Evolutionary conservation across 1,140 invertebrate genomes (phyloP).

Genomic region (Oncopeltus fasciatus): DNA sequence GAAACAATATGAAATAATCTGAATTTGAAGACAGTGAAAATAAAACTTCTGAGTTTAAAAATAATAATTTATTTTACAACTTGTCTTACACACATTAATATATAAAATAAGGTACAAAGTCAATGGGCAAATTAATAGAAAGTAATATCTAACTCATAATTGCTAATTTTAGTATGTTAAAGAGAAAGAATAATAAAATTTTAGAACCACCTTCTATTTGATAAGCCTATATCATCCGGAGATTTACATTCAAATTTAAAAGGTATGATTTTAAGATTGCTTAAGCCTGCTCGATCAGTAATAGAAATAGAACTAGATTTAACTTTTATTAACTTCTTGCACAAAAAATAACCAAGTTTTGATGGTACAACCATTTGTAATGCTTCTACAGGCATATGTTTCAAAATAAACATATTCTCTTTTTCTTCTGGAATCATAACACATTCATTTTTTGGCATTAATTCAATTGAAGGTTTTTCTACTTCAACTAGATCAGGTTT

Average conservation of each 20-base stretch:
- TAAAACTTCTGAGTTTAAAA: no score
- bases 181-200: background rate
- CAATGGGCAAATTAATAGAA: no score
- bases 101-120: no score
- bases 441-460: background rate
- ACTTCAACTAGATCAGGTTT: background rate
- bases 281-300: background rate
- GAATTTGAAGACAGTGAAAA: no score
- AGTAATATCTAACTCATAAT: no score
- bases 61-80: no score
- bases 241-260: slow-evolving; percentile 10
- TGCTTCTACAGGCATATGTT: background rate
- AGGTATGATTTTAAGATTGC: background rate
- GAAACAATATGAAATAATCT: background rate
- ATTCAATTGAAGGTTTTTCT: background rate
- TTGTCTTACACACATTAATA: no score
- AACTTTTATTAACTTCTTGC: slow-evolving; percentile 6
- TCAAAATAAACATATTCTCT: background rate
- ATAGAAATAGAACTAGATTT: background rate
- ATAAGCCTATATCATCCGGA: background rate
- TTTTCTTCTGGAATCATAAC: background rate
- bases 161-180: no score
- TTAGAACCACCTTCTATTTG: background rate
- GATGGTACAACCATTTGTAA: slow-evolving; percentile 6
- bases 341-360: slow-evolving; percentile 9